Percentiles rank a stretch among this genome's conserved stretches.
Evolutionary conservation across 2,888 invertebrate genomes (phyloP).

Genomic region (Rhyacophila evoluta): DNA sequence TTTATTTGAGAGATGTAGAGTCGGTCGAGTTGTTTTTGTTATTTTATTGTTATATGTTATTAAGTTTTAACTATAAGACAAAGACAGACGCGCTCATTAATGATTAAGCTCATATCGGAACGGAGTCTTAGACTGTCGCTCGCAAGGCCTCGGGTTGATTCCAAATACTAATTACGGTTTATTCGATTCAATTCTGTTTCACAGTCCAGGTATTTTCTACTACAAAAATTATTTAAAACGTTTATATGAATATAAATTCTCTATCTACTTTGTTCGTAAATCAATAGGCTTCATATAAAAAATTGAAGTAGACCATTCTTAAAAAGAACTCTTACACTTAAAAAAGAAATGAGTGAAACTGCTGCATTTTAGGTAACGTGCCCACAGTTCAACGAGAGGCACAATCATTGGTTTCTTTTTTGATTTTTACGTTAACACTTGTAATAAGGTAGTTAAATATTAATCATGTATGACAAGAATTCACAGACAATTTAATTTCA

Average conservation of each 20-base stretch:
- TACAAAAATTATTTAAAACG: slow-evolving; percentile 49
- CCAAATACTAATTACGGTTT: slow-evolving; percentile 46
- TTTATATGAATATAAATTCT: slow-evolving; percentile 45
- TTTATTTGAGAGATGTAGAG: slow-evolving; percentile 34
- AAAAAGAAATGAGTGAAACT: slow-evolving; percentile 49
- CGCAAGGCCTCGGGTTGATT: slow-evolving; percentile 50
- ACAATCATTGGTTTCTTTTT: slow-evolving; percentile 55
- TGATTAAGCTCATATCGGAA: slow-evolving; percentile 52
- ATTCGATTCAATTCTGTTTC: slow-evolving; percentile 52
- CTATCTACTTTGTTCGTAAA: slow-evolving; percentile 55
- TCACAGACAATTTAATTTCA: slow-evolving; percentile 54
- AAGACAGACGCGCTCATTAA: slow-evolving; percentile 25
- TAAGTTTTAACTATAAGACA: not conserved
- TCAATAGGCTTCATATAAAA: slow-evolving; percentile 52
- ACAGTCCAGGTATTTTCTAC: slow-evolving; percentile 49
- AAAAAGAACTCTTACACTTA: slow-evolving; percentile 51
- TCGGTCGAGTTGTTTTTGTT: not conserved
- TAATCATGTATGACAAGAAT: slow-evolving; percentile 53
- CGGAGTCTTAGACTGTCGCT: slow-evolving; percentile 49
- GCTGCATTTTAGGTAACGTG: slow-evolving; percentile 54
- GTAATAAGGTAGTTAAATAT: slow-evolving; percentile 45
- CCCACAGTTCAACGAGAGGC: slow-evolving; percentile 54
- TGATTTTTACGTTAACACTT: slow-evolving; percentile 42
- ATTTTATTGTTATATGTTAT: too few relatives aligned
- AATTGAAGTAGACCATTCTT: slow-evolving; percentile 51